Conservation (phyloP, 1,140 invertebrate genomes). For the Caenorhabditis elegans region WBcel235 BX284604.4:10776001-10776500, state of each 20-base stretch:
- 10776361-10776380: conserved; percentile 82
- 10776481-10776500: not conserved
- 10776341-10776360: conserved; percentile 91
- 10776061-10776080: conserved; percentile 79
- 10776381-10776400: not conserved
- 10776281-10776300: conserved; percentile 78
- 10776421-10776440: not conserved
- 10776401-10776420: not conserved
- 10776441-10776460: too few relatives aligned
- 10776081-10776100: conserved; percentile 77
- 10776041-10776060: conserved; percentile 67
- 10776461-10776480: too few relatives aligned
- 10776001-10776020: conserved; percentile 81
- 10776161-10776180: conserved; percentile 86
- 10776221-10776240: conserved; percentile 83
- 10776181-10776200: conserved; percentile 97
- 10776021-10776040: conserved; percentile 74
- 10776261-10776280: not conserved
- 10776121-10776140: conserved; percentile 99
- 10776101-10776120: conserved; percentile 95
- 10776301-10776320: conserved; percentile 96
- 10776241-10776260: not conserved
- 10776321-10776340: conserved; percentile 83
- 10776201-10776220: conserved; percentile 98
- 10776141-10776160: conserved; percentile 93